Evolutionary conservation across 2,888 invertebrate genomes (phyloP), one percentile per base, ranked within the genome.

Genomic region (Noctuana brunneofusca): DNA sequence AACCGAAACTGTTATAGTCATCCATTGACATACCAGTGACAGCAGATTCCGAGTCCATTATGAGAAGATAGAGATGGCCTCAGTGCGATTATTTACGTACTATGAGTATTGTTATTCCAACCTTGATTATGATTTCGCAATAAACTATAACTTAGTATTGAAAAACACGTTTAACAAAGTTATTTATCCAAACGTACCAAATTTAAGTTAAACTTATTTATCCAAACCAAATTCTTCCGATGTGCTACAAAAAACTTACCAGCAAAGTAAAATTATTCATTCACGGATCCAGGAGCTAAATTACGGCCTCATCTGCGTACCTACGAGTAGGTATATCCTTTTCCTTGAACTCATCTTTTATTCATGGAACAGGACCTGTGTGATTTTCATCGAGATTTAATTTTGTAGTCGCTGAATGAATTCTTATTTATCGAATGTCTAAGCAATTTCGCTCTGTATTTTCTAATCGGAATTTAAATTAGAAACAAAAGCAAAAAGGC

Each of bases 321-420:
- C 27, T 27, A n/a, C n/a, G n/a, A n/a, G n/a, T n/a, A n/a, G n/a
- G n/a, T n/a, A 62, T 66, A 83, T 80, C 78, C 79, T 74, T 81
- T 86, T 82, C 81, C 78, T 79, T 73, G 80, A 83, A 83, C 73
- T 53, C 66, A 81, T 86, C 71, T 77, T 86, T 89, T 82, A 89
- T 88, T 86, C 81, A 88, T 83, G 76, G 66, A 64, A 66, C 43
- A 43, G 6, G 43, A 12, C 66, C 69, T 68, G 71, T 75, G 81
- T 75, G 80, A 83, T 84, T 83, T 83, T 80, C 75, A 79, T 78
- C 66, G 70, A 73, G 68, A 77, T 79, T 82, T 80, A 76, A 80
- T 84, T 78, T 73, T 65, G 66, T 68, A 69, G 66, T 55, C 55
- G 35, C 67, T 56, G 43, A 64, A 67, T 65, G 57, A 63, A 63